A percentile compares a stretch with the other conserved stretches of the same genome.
These are phyloP conservation scores for Ceratina japonica DNA, from an alignment of 1,140 invertebrate species.

Conservation along the genomic window DNA sequence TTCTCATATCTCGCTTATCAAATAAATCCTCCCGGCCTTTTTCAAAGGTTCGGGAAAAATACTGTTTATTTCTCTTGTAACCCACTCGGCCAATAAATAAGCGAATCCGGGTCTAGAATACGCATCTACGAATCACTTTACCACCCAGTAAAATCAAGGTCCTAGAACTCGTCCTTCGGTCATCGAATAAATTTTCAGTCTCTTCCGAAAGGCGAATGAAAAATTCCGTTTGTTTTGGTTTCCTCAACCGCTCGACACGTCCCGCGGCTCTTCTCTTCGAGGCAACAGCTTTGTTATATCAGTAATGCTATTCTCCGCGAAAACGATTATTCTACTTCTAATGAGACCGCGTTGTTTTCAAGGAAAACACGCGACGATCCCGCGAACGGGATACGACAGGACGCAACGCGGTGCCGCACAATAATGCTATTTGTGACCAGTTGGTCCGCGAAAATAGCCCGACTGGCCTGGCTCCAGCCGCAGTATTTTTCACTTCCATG, in stretches of 20 bases:
- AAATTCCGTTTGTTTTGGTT: too few relatives aligned
- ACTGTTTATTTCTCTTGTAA: background rate
- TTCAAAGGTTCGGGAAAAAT: background rate
- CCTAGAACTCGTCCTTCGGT: too few relatives aligned
- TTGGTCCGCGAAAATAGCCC: slow-evolving; percentile 57
- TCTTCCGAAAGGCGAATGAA: too few relatives aligned
- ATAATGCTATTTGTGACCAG: slow-evolving; percentile 60
- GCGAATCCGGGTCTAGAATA: too few relatives aligned
- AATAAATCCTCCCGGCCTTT: background rate
- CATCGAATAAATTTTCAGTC: too few relatives aligned
- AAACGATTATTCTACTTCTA: background rate
- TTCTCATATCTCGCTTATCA: too few relatives aligned
- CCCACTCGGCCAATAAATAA: too few relatives aligned
- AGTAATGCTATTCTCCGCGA: background rate
- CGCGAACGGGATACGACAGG: slow-evolving; percentile 3
- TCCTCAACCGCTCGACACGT: too few relatives aligned
- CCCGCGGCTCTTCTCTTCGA: too few relatives aligned
- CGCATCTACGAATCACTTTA: too few relatives aligned
- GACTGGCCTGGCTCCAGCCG: slow-evolving; percentile 58
- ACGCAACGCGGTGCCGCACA: slow-evolving; percentile 10
- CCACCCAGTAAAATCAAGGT: too few relatives aligned
- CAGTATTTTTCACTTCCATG: slow-evolving; percentile 57
- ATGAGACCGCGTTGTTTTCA: background rate
- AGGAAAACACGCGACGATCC: slow-evolving; percentile 17
- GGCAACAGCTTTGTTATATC: too few relatives aligned